Conservation (phyloP, 2,888 invertebrate species). For the Diarsia brunnea region DNA sequence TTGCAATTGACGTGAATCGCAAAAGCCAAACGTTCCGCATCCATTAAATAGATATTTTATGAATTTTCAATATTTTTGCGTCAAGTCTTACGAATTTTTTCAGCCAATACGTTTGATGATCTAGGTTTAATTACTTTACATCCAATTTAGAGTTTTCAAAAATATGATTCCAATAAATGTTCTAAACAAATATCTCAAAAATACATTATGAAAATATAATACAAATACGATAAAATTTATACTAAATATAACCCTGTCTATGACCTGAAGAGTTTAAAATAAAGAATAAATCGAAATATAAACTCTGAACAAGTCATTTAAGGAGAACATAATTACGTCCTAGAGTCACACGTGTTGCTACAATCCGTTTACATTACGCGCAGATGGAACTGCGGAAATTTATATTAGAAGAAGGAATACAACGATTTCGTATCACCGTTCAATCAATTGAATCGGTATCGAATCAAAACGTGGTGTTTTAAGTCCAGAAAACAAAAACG, state of each 20-base stretch:
- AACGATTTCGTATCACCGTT: slow-evolving; percentile 18
- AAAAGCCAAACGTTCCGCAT: slow-evolving; percentile 66
- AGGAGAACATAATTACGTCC: slow-evolving; percentile 70
- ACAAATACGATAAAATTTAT: slow-evolving; percentile 91
- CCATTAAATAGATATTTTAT: slow-evolving; percentile 63
- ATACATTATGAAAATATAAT: slow-evolving; percentile 91
- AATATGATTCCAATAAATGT: slow-evolving; percentile 90
- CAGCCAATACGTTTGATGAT: slow-evolving; percentile 83
- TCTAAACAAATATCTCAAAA: slow-evolving; percentile 90
- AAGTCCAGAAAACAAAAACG: slow-evolving; percentile 33
- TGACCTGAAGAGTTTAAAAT: slow-evolving; percentile 90
- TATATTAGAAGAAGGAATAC: slow-evolving; percentile 25
- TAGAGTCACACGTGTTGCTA: slow-evolving; percentile 59
- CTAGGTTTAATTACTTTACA: slow-evolving; percentile 83
- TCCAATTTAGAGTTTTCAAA: slow-evolving; percentile 89
- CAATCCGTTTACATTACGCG: slow-evolving; percentile 39
- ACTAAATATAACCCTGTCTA: slow-evolving; percentile 91
- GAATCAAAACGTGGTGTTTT: slow-evolving; percentile 24
- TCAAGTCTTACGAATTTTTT: slow-evolving; percentile 70
- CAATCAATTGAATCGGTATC: slow-evolving; percentile 23
- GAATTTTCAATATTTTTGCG: slow-evolving; percentile 65
- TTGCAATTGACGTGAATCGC: slow-evolving; percentile 61
- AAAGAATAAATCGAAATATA: slow-evolving; percentile 82
- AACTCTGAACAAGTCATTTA: slow-evolving; percentile 88
- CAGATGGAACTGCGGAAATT: slow-evolving; percentile 36